A percentile compares a stretch with the other conserved stretches of the same genome.
Evolutionary conservation across 2,888 invertebrate species (phyloP).

Genomic region (Drosophila phalerata): DNA sequence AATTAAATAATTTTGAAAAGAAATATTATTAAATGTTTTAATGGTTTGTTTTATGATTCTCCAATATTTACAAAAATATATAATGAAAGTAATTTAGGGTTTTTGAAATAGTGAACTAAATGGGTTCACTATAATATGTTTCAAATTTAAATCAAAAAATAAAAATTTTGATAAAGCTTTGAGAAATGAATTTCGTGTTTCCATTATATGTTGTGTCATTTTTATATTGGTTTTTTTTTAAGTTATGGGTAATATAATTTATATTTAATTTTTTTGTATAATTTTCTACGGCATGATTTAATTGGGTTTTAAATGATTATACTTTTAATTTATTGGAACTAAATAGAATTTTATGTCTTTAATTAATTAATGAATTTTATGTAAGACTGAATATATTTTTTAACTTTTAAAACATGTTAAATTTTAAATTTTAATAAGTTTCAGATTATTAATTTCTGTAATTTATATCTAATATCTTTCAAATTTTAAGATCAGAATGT

Average conservation of each 20-base stretch:
- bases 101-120: not conserved
- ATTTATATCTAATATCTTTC: not conserved
- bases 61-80: constrained; percentile 2
- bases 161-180: not conserved
- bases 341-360: not conserved
- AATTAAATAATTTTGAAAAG: constrained; percentile 58
- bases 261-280: not conserved
- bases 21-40: constrained; percentile 30
- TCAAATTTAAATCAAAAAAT: not conserved
- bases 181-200: not conserved
- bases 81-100: not conserved
- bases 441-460: not conserved
- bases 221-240: not conserved
- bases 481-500: not conserved
- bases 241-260: no score
- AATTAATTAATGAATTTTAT: not conserved
- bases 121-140: not conserved
- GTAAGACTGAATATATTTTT: not conserved
- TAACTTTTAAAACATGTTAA: not conserved
- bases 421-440: not conserved
- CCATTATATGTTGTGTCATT: not conserved
- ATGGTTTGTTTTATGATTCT: not conserved
- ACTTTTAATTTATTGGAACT: not conserved
- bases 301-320: not conserved
- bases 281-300: not conserved